These are phyloP conservation scores for Eupithecia exiguata DNA, from an alignment of 2,888 invertebrate species.

Conservation along the genomic window DNA sequence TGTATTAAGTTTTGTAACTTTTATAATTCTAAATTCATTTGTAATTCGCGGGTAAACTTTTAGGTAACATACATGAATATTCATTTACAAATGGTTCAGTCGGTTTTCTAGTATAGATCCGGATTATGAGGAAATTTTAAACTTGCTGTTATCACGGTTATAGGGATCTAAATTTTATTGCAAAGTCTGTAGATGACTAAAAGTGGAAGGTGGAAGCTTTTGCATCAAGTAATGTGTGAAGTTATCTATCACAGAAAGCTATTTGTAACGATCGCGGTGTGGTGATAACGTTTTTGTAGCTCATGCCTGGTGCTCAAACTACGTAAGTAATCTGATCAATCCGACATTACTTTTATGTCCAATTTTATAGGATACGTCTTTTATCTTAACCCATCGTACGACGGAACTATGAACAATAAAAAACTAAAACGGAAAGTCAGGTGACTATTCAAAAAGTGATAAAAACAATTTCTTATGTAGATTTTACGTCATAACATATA, in stretches of 20 bases:
- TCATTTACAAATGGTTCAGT: neutral
- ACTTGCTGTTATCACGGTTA: neutral
- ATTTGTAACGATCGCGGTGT: neutral
- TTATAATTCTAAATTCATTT: constrained; percentile 14
- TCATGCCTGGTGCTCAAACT: neutral
- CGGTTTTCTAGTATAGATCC: too few relatives aligned
- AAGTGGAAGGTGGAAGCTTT: neutral
- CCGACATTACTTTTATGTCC: constrained; percentile 8
- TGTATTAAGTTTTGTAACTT: constrained; percentile 23
- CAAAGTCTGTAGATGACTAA: neutral
- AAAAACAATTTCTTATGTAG: constrained; percentile 46
- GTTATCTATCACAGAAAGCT: too few relatives aligned
- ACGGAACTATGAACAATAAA: constrained; percentile 33
- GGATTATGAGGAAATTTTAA: too few relatives aligned
- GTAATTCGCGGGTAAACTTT: constrained; percentile 19
- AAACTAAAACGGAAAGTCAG: constrained; percentile 35
- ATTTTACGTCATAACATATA: constrained; percentile 46
- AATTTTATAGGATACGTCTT: constrained; percentile 17
- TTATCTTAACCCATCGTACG: constrained; percentile 12
- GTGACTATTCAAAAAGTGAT: constrained; percentile 42
- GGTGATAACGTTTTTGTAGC: neutral
- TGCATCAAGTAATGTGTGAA: neutral
- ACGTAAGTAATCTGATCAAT: constrained; percentile 11
- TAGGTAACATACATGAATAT: neutral
- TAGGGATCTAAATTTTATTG: neutral